Percentiles rank a stretch among this genome's conserved stretches.
Conservation (phyloP, 1,140 invertebrate species). For the Hylaeus volcanicus region DNA sequence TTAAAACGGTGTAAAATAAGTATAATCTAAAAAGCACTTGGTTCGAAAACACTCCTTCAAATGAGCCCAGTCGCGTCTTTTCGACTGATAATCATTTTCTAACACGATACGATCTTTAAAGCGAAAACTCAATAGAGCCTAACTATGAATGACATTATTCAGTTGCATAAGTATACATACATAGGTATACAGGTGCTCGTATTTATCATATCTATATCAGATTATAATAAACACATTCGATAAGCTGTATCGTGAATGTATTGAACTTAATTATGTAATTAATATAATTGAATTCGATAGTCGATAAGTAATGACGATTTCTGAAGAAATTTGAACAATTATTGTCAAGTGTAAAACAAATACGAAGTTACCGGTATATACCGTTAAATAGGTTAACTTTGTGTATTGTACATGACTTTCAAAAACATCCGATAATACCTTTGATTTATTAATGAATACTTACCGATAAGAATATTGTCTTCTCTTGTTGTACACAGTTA, state of each 20-base stretch:
- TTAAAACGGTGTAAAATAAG: neutral
- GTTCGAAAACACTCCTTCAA: neutral
- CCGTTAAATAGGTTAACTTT: slow-evolving; percentile 8
- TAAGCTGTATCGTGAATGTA: slow-evolving; percentile 4
- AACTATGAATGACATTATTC: too few relatives aligned
- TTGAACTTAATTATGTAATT: slow-evolving; percentile 1
- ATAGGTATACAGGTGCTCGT: too few relatives aligned
- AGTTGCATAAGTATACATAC: too few relatives aligned
- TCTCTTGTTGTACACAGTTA: too few relatives aligned
- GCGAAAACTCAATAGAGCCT: too few relatives aligned
- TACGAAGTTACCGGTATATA: too few relatives aligned
- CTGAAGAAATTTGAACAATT: slow-evolving; percentile 22
- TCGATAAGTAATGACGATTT: slow-evolving; percentile 29
- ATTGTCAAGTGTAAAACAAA: too few relatives aligned
- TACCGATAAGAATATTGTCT: neutral
- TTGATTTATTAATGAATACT: neutral
- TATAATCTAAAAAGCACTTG: too few relatives aligned
- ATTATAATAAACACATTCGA: neutral
- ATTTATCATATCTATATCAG: too few relatives aligned
- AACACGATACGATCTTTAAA: too few relatives aligned
- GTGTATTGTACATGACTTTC: neutral
- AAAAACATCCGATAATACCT: neutral
- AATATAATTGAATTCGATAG: neutral
- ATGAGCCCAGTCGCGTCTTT: too few relatives aligned
- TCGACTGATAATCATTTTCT: too few relatives aligned